Percentiles rank a stretch among this genome's conserved stretches.
These are phyloP conservation scores for Ciconia boyciana DNA, from an alignment of 2,113 vertebrate species.

Conservation along the genomic window DNA sequence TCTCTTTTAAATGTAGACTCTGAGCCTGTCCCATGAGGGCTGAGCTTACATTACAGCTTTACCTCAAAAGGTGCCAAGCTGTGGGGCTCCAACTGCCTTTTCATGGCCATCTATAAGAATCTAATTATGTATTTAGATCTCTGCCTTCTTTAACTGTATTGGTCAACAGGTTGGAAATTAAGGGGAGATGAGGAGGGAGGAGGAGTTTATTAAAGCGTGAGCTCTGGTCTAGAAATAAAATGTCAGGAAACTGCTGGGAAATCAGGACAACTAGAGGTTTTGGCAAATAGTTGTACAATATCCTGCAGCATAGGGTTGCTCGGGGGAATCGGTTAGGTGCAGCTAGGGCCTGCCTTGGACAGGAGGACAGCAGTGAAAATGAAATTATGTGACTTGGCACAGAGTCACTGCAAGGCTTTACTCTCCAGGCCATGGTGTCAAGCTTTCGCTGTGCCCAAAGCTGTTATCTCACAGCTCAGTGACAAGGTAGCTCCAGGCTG, in stretches of 20 bases:
- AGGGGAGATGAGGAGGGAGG: neutral
- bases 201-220: neutral
- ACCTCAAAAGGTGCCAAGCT: neutral
- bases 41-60: neutral
- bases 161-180: neutral
- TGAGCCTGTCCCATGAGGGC: neutral
- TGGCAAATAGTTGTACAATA: neutral
- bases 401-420: neutral
- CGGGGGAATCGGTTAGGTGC: rapidly evolving
- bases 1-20: neutral
- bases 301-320: neutral
- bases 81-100: neutral
- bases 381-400: neutral
- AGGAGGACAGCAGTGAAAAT: too few relatives aligned
- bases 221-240: neutral
- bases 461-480: neutral
- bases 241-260: too few relatives aligned
- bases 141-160: neutral
- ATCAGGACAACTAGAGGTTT: neutral
- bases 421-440: neutral
- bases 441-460: neutral
- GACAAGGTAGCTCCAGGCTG: neutral
- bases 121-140: neutral
- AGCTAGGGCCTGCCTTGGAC: neutral
- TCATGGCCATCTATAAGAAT: rapidly evolving